Evolutionary conservation across 2,888 invertebrate species (phyloP), one percentile per base, ranked within the genome.

Genomic region (Tuberolachnus salignus): DNA sequence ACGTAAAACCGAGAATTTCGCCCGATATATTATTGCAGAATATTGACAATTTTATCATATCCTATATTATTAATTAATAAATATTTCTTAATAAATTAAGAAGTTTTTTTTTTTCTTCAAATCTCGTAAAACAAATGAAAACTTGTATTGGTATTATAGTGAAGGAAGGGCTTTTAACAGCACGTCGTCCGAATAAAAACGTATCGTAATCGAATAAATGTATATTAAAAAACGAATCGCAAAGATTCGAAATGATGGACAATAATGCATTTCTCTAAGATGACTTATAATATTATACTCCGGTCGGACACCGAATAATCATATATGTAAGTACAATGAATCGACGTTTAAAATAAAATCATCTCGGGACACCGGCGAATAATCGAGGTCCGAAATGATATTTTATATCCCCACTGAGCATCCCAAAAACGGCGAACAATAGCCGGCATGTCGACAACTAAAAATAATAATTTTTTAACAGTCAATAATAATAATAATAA

Each of bases 351-450:
- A 51, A 49, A 57, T 34, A 6, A 67, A 34, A 67, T 44, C 19
- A 10, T 13, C 4, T 67, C n/a, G 11, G 46, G 3, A 46, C 21
- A 21, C 44, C 10, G 10, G 21, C 46, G 21, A 64, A 64, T 9
- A 23, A 44, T 9, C 9, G 9, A 21, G 13, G 51, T 13, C 14
- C 16, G 8, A 21, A 9, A 72, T 49, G 34, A 67, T 13, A n/a
- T n/a, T n/a, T n/a, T n/a, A 26, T 34, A 14, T 53, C 53, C 49
- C n/a, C 51, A 21, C n/a, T 16, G 73, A 1, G 42, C 42, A 51
- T 63, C 73, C 63, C 63, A 16, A 73, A 73, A 73, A 73, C 63
- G 42, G 73, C 34, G 23, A 53, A 73, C 73, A 73, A 73, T 73
- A 53, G 73, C 34, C 49, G 23, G 14, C 26, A n/a, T 3, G 11